Evolutionary conservation across 2,888 invertebrate genomes (phyloP).

Genomic region (Notodonta ziczac): DNA sequence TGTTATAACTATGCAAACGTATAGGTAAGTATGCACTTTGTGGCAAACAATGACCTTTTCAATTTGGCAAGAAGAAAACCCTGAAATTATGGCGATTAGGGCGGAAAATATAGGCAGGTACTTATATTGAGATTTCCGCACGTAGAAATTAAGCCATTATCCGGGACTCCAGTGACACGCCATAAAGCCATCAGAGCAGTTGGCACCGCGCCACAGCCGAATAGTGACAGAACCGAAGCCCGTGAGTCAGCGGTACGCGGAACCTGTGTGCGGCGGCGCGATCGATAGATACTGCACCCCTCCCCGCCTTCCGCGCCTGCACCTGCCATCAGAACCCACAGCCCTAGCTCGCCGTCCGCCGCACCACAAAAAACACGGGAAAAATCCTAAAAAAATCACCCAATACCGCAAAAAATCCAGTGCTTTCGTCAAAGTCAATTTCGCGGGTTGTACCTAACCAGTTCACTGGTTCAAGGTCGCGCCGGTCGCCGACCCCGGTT

Average conservation of each 20-base stretch:
- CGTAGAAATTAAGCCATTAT: conserved; percentile 62
- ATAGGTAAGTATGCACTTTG: too few relatives aligned
- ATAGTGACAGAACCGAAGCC: conserved; percentile 61
- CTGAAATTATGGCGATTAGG: too few relatives aligned
- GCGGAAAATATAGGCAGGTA: conserved; percentile 3
- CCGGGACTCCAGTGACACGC: conserved; percentile 56
- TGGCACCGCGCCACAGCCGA: conserved; percentile 72
- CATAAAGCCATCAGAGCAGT: conserved; percentile 63
- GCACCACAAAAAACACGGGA: conserved; percentile 45
- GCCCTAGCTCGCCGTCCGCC: conserved; percentile 53
- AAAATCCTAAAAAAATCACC: conserved; percentile 45
- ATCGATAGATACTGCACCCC: conserved; percentile 78
- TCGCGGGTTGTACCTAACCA: conserved; percentile 35
- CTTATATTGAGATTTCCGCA: conserved; percentile 21
- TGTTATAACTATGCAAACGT: too few relatives aligned
- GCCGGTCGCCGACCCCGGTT: conserved; percentile 56
- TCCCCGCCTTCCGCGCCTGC: conserved; percentile 52
- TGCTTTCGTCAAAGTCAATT: conserved; percentile 51
- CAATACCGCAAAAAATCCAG: conserved; percentile 42
- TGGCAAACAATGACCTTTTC: too few relatives aligned
- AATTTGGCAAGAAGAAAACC: too few relatives aligned
- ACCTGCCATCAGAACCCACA: conserved; percentile 58
- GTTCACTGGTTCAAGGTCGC: conserved; percentile 69
- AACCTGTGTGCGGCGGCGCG: conserved; percentile 74
- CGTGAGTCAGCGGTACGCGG: conserved; percentile 73